A percentile compares a stretch with the other conserved stretches of the same genome.
Evolutionary conservation across 2,888 invertebrate genomes (phyloP).

Genomic region (Drosophila greeni): DNA sequence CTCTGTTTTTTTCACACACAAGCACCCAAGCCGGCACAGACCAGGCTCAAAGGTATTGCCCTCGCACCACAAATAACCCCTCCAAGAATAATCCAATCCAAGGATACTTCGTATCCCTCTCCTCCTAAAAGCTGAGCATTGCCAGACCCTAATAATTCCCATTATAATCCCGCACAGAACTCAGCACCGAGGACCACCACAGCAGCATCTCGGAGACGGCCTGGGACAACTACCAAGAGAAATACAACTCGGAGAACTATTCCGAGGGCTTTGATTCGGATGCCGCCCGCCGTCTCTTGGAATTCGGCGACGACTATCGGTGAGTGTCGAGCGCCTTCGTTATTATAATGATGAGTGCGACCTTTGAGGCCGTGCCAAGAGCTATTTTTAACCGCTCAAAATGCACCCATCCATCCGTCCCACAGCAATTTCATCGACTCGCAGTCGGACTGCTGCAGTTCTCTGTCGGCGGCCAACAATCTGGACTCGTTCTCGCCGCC

Average conservation of each 20-base stretch:
- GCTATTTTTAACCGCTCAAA: constrained; percentile 39
- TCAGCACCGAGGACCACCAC: constrained; percentile 84
- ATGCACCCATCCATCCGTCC: neutral
- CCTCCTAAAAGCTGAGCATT: neutral
- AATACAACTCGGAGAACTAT: constrained; percentile 93
- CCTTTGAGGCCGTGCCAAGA: constrained; percentile 35
- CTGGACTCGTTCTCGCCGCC: constrained; percentile 80
- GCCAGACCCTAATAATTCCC: neutral
- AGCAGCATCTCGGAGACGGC: constrained; percentile 93
- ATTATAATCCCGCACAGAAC: constrained; percentile 76
- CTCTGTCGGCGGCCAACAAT: constrained; percentile 84
- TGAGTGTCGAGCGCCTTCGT: constrained; percentile 42
- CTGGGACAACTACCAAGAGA: constrained; percentile 98
- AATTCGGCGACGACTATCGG: constrained; percentile 94
- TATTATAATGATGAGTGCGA: constrained; percentile 17
- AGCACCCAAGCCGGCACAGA: constrained; percentile 77
- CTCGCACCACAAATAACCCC: constrained; percentile 46
- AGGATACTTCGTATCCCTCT: neutral
- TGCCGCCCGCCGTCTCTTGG: constrained; percentile 88
- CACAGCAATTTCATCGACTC: constrained; percentile 88
- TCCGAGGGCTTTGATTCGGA: constrained; percentile 92
- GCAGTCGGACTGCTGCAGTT: constrained; percentile 92
- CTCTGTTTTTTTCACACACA: constrained; percentile 65
- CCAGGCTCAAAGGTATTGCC: constrained; percentile 73
- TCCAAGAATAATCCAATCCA: neutral